Conservation (phyloP, 2,113 vertebrate species). For the Empidonax traillii region DNA sequence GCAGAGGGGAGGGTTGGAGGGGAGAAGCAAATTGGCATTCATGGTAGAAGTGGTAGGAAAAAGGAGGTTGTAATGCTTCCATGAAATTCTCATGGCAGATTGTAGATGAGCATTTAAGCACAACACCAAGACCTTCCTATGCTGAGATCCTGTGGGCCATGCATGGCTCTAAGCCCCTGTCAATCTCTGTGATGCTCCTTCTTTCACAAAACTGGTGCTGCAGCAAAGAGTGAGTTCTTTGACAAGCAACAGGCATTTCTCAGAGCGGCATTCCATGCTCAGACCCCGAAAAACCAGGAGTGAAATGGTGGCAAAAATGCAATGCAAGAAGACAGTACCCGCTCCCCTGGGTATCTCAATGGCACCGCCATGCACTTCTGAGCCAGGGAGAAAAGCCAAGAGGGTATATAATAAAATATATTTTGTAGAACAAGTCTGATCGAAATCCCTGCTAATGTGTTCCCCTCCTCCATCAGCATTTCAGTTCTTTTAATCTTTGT, state of each 20-base stretch:
- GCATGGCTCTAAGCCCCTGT: background rate
- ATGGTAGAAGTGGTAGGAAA: background rate
- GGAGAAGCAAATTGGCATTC: background rate
- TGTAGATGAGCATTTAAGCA: background rate
- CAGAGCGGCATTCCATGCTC: background rate
- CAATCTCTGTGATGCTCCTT: background rate
- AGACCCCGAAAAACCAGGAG: background rate
- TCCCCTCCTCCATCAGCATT: background rate
- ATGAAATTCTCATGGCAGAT: background rate
- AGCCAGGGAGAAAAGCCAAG: background rate
- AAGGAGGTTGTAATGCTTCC: background rate
- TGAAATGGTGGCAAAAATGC: background rate
- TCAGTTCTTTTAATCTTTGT: background rate
- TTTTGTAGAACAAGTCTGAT: background rate
- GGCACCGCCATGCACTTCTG: background rate
- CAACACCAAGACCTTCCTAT: background rate
- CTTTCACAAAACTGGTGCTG: background rate
- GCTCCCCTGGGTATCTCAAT: background rate
- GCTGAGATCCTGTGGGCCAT: accelerated
- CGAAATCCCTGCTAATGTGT: background rate
- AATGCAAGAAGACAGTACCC: background rate
- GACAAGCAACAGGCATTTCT: background rate
- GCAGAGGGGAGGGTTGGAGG: background rate
- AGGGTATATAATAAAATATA: background rate
- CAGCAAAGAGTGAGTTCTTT: background rate